Conservation (phyloP, 2,888 invertebrate genomes). For the Ectropis crepuscularia region DNA sequence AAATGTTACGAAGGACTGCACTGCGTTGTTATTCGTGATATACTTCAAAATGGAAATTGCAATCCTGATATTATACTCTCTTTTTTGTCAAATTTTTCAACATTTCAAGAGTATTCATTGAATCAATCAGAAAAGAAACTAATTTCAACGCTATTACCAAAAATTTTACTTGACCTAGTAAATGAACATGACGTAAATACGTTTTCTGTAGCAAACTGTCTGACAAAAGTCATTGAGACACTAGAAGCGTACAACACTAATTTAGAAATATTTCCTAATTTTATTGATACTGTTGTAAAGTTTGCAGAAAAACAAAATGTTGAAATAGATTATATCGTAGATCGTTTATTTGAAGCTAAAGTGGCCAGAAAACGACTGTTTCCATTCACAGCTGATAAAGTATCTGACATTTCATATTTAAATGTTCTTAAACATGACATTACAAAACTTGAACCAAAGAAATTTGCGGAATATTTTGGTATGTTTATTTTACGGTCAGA, state of each 20-base stretch:
- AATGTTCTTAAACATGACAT: conserved; percentile 64
- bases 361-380: conserved; percentile 59
- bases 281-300: conserved; percentile 45
- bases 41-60: conserved; percentile 47
- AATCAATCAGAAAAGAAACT: conserved; percentile 48
- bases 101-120: conserved; percentile 57
- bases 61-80: conserved; percentile 44
- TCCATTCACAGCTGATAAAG: conserved; percentile 50
- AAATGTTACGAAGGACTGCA: conserved; percentile 66
- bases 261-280: conserved; percentile 44
- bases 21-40: conserved; percentile 58
- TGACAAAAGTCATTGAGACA: conserved; percentile 51
- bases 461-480: conserved; percentile 7
- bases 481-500: conserved; percentile 31
- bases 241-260: conserved; percentile 50
- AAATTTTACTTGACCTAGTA: conserved; percentile 46
- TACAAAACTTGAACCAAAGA: conserved; percentile 41
- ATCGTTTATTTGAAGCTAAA: conserved; percentile 50
- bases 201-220: conserved; percentile 27
- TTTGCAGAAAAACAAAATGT: conserved; percentile 45
- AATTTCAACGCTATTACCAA: conserved; percentile 45
- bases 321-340: conserved; percentile 39
- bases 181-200: conserved; percentile 36
- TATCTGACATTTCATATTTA: conserved; percentile 56
- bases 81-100: conserved; percentile 56